Evolutionary conservation across 2,797 vertebrate genomes (phyloP), one percentile per base, ranked within the genome.

Genomic region (Serranus cabrilla): DNA sequence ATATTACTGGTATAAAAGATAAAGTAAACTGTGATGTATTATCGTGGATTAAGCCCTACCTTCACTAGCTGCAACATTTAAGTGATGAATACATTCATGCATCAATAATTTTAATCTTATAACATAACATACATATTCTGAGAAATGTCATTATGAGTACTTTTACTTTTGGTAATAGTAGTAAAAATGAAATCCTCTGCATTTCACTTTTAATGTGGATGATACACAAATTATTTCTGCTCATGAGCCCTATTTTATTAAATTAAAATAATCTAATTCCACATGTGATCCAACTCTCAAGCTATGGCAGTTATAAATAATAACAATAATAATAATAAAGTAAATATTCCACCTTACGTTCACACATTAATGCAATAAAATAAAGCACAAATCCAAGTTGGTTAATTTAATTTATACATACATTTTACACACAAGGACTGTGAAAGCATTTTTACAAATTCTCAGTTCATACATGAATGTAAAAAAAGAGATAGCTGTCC

Each of bases 381-480:
- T 88, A 67, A 93, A 70, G 63, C 91, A 92, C 90, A 85, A 93
- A 82, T 93, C 91, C 90, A 94, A 87, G 91, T 95, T 95, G 96
- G 97, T 97, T 97, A 96, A 97, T 96, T 96, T 97, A 96, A 97
- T 96, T 95, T 95, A 96, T 95, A 96, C 95, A 96, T 96, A 96
- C 92, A 95, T 94, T 93, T 94, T 93, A 95, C 93, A 96, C 91
- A 91, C 91, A 84, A 90, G 89, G 93, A 96, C 95, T 96, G 95
- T 95, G 93, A 95, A 96, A 95, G 95, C 95, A 95, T 93, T 93
- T 91, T 93, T 95, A 96, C 95, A 96, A 93, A 94, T 94, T 96
- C 92, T 96, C 94, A 95, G 92, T 95, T 96, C 95, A 97, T 95
- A 97, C 96, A 93, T 87, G 89, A 94, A 95, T 96, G 95, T 96